A percentile compares a stretch with the other conserved stretches of the same genome.
phyloP scores from a whole-genome alignment of 2,888 invertebrate species.

The Mythimna lalbum region DNA sequence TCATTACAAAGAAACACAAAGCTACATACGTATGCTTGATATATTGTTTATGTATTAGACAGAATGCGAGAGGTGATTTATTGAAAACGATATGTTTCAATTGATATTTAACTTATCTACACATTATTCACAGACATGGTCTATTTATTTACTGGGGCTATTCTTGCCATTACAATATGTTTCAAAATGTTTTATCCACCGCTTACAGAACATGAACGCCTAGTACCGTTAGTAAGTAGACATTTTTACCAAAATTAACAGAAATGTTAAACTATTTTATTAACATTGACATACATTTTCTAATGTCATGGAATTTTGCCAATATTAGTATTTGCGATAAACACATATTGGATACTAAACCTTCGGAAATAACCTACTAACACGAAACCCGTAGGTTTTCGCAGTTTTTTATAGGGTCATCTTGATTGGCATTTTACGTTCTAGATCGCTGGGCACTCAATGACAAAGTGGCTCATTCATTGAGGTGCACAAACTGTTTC shows the following conservation, averaged over 20 bases:
- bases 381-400: conserved; percentile 6
- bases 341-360: background rate
- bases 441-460: background rate
- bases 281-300: conserved; percentile 16
- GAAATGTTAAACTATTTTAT: background rate
- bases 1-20: background rate
- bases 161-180: conserved; percentile 4
- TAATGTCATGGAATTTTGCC: conserved; percentile 2
- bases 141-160: conserved; percentile 10
- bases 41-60: background rate
- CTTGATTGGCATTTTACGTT: conserved; percentile 5
- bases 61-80: conserved; percentile 13
- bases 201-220: conserved; percentile 4
- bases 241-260: background rate
- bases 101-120: conserved; percentile 27
- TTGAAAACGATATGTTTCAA: conserved; percentile 21
- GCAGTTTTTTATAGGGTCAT: conserved; percentile 8
- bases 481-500: background rate
- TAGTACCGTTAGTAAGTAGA: background rate
- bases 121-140: conserved; percentile 37
- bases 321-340: background rate
- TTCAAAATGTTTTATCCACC: conserved; percentile 7
- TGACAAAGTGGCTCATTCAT: background rate
- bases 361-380: conserved; percentile 3
- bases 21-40: too few species aligned